Evolutionary conservation across 2,113 vertebrate species (phyloP).

Genomic region (Daphoenositta chrysoptera): DNA sequence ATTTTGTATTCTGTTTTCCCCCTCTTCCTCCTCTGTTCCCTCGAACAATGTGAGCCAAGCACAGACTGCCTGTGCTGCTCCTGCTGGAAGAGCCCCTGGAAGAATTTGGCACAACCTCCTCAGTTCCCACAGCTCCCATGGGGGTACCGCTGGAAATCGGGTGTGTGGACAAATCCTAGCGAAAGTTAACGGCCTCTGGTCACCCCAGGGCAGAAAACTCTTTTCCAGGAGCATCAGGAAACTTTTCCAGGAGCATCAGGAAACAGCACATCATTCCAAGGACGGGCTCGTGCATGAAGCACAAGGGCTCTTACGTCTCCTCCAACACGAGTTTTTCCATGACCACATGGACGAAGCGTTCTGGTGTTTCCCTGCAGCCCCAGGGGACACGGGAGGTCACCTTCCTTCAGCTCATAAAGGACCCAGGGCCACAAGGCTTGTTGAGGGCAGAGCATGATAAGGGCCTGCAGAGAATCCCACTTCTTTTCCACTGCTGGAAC

Average conservation of each 20-base stretch:
- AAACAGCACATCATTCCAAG: neutral
- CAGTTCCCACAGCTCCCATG: neutral
- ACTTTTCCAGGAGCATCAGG: neutral
- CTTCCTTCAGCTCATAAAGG: neutral
- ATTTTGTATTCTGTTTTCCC: neutral
- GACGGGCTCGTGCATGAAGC: neutral
- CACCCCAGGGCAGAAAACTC: neutral
- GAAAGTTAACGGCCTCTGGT: neutral
- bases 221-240: neutral
- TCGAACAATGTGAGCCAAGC: neutral
- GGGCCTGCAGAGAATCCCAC: neutral
- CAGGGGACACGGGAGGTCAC: neutral
- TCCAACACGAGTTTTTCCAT: neutral
- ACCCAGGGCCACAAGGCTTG: neutral
- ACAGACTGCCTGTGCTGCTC: neutral
- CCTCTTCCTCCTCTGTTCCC: neutral
- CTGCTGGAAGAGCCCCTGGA: neutral
- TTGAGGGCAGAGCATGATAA: neutral
- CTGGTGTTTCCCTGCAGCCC: neutral
- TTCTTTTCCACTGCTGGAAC: neutral
- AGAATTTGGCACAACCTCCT: neutral
- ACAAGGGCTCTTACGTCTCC: neutral
- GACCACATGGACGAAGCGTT: neutral
- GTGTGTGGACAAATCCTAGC: neutral
- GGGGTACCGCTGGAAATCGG: neutral